Percentiles rank a stretch among this genome's conserved stretches.
Conservation (phyloP, 2,888 invertebrate genomes). For the Icerya purchasi region DNA sequence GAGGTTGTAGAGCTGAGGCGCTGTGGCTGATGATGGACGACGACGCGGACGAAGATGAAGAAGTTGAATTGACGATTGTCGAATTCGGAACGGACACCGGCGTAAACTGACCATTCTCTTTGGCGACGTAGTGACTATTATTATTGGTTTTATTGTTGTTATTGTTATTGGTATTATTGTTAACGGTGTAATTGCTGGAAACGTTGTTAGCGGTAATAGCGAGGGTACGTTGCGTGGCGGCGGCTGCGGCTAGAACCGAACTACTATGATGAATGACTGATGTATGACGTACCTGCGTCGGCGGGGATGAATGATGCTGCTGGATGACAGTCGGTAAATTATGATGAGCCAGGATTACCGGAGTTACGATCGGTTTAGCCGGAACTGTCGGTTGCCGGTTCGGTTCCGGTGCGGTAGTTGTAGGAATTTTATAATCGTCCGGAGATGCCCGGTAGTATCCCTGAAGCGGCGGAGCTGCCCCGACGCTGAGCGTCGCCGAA, state of each 20-base stretch:
- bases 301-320: constrained; percentile 8
- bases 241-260: neutral
- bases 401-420: neutral
- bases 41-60: neutral
- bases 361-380: neutral
- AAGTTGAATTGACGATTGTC: neutral
- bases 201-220: neutral
- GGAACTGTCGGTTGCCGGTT: neutral
- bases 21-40: constrained; percentile 2
- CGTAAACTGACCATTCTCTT: neutral
- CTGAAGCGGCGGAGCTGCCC: neutral
- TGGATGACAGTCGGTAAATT: constrained; percentile 7
- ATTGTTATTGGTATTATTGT: neutral
- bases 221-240: neutral
- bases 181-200: neutral
- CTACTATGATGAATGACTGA: constrained; percentile 10
- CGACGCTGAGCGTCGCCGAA: neutral
- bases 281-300: constrained; percentile 7
- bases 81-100: neutral
- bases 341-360: neutral
- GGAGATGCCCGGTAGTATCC: constrained; percentile 10
- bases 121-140: neutral
- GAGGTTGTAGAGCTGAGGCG: constrained; percentile 22
- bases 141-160: neutral
- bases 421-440: constrained; percentile 5